Base-by-base conservation (phyloP, 2,113 vertebrate species). In the Sebastes fasciatus region DNA sequence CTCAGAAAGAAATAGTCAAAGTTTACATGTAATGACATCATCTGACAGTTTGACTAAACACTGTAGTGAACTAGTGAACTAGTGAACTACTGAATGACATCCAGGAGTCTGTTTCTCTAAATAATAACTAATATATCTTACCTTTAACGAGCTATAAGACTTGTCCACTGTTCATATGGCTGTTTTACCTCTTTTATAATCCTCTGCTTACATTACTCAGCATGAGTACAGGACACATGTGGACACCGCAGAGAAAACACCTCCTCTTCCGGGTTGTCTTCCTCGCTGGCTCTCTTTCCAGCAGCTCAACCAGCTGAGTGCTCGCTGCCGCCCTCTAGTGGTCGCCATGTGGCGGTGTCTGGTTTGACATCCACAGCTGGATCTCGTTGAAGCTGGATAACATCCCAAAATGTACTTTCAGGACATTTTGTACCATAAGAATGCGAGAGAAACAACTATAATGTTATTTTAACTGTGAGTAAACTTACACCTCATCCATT, bases 241-340 rank as follows among this genome's bases (percentile, higher is more conserved):
- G 83, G 62, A 79, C 34, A 0, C 43, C 1, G 1, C 48, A 5
- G 17, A 14, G 43, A 9, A 12, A 51, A 51, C 0, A 5, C n/a
- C 40, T 14, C 46, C 5, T 23, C 8, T 79, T 87, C 82, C 74
- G 83, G 71, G 54, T 77, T 52, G 34, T 79, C 71, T 69, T 80
- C 67, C 43, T 70, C 68, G 2, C 6, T 0, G 16, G 70, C 23
- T 52, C 6, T 2, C 8, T 70, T 74, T 34, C 16, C 16, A 2
- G 51, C 16, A 49, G 42, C 1, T 57, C 21, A 2, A 54, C 13
- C 6, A 3, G 34, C 26, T 1, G 11, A 0, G 14, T 46, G 55
- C 3, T n/a, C n/a, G 8, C 40, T 34, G 17, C 70, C 7, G 78
- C 82, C 84, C 61, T 1, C 84, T 21, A 4, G 46, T 62, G 87